phyloP scores from a whole-genome alignment of 2,888 invertebrate species.

The Halictus ligatus region DNA sequence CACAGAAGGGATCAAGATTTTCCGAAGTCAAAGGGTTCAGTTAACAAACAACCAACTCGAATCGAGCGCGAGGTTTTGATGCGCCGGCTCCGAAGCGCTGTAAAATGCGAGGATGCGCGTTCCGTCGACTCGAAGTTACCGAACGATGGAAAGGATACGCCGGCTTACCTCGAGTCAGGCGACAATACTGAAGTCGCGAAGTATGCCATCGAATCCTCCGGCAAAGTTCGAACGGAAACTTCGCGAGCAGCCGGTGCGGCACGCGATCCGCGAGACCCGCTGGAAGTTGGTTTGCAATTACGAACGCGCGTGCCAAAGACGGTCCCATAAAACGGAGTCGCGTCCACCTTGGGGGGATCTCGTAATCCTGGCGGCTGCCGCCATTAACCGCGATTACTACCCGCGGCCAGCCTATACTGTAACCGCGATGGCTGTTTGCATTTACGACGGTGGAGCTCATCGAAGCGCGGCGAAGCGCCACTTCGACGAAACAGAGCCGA shows the following conservation, averaged over 20 bases:
- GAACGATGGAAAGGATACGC: not conserved
- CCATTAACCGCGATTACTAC: conserved; percentile 5
- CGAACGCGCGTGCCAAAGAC: conserved; percentile 5
- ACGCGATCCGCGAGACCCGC: not conserved
- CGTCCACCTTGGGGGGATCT: not conserved
- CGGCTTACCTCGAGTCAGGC: not conserved
- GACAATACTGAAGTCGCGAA: not conserved
- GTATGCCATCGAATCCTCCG: not conserved
- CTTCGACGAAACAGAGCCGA: not conserved
- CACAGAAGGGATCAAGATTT: too few relatives aligned
- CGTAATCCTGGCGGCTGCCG: not conserved
- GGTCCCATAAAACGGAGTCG: not conserved
- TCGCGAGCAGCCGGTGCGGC: conserved; percentile 1
- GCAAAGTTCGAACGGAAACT: not conserved
- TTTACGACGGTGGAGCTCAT: conserved; percentile 2
- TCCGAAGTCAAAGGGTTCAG: too few relatives aligned
- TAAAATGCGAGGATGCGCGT: not conserved
- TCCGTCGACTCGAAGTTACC: not conserved
- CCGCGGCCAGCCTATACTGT: not conserved
- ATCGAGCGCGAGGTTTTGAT: not conserved
- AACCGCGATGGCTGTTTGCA: not conserved
- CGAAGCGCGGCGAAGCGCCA: not conserved
- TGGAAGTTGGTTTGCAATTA: not conserved
- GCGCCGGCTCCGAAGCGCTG: not conserved
- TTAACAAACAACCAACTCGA: too few relatives aligned